Evolutionary conservation across 2,888 invertebrate species (phyloP).

Genomic region (Salpingus planirostris): DNA sequence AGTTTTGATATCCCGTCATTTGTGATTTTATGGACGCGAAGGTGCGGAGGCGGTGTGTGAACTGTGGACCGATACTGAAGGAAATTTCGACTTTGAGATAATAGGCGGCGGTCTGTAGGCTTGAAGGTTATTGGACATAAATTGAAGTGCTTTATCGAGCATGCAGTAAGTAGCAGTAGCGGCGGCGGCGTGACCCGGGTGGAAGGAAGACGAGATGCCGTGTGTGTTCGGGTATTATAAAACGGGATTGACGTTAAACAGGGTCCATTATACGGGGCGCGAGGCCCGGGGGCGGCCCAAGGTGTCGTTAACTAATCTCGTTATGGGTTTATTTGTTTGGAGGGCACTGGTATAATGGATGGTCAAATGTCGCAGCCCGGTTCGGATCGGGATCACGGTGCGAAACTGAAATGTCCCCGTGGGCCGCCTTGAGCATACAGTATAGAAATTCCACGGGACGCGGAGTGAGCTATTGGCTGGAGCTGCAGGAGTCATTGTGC

Average conservation of each 20-base stretch:
- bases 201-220: not conserved
- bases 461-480: constrained; percentile 28
- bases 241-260: constrained; percentile 8
- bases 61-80: constrained; percentile 4
- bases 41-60: too few species aligned
- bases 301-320: constrained; percentile 23
- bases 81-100: constrained; percentile 9
- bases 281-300: constrained; percentile 7
- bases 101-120: constrained; percentile 3
- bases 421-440: constrained; percentile 33
- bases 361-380: constrained; percentile 35
- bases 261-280: too few species aligned
- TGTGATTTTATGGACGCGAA: too few species aligned
- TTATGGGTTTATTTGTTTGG: constrained; percentile 29
- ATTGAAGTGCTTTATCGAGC: constrained; percentile 11
- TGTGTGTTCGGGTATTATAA: constrained; percentile 2
- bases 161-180: constrained; percentile 5
- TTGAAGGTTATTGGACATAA: constrained; percentile 10
- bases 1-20: too few species aligned
- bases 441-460: constrained; percentile 29
- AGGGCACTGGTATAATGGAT: constrained; percentile 33
- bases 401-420: constrained; percentile 37
- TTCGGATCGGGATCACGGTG: constrained; percentile 35
- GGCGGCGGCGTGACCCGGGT: constrained; percentile 1
- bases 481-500: constrained; percentile 22